Percentiles rank a stretch among this genome's conserved stretches.
Conservation (phyloP, 92 coral and sea anemone genomes). For the Paramuricea clavata region DNA sequence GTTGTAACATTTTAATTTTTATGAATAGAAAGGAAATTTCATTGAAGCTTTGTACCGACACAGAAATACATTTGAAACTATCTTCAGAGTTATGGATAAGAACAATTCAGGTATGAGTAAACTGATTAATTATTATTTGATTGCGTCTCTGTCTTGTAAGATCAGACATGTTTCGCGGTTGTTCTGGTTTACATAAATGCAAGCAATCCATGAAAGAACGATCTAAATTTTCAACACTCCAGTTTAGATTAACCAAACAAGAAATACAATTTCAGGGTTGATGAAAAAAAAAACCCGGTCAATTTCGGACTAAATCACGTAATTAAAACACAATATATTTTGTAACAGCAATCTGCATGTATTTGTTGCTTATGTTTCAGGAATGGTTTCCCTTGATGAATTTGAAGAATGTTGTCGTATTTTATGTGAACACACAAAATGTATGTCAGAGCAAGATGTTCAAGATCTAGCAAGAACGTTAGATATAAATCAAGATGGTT, state of each 20-base stretch:
- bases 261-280: too few relatives aligned
- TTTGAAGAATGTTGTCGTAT: slow-evolving; percentile 85
- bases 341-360: too few relatives aligned
- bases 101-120: slow-evolving; percentile 80
- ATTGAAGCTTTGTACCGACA: slow-evolving; percentile 93
- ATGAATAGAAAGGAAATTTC: slow-evolving; percentile 87
- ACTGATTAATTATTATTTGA: neutral
- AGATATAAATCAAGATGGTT: slow-evolving; percentile 93
- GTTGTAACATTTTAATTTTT: neutral
- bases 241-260: too few relatives aligned
- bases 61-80: slow-evolving; percentile 93
- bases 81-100: slow-evolving; percentile 94
- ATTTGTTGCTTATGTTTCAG: slow-evolving; percentile 28
- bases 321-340: too few relatives aligned
- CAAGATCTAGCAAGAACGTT: slow-evolving; percentile 88
- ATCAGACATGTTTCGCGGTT: too few relatives aligned
- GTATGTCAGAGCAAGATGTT: slow-evolving; percentile 86
- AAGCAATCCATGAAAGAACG: too few relatives aligned
- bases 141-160: neutral
- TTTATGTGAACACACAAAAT: slow-evolving; percentile 84
- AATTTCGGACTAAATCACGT: too few relatives aligned
- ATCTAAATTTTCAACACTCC: too few relatives aligned
- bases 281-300: too few relatives aligned
- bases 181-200: too few relatives aligned
- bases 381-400: slow-evolving; percentile 91